These are phyloP conservation scores for Ophion costatus DNA, from an alignment of 2,888 invertebrate species.

Conservation along the genomic window DNA sequence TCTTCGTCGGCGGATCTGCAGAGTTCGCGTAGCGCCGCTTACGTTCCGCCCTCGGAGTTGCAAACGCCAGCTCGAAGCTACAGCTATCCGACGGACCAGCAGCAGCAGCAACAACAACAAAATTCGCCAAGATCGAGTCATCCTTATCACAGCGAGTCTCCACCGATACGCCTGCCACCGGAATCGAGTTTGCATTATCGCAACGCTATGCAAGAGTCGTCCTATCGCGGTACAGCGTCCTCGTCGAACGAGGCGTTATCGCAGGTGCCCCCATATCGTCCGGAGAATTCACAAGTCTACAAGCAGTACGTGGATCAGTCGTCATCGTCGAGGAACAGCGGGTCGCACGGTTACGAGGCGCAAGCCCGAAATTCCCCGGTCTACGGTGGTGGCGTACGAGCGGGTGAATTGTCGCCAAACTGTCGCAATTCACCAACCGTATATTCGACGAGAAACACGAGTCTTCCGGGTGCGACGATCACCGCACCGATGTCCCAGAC, in stretches of 20 bases:
- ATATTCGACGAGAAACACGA: slow-evolving; percentile 62
- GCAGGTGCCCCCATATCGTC: slow-evolving; percentile 73
- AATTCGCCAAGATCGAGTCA: slow-evolving; percentile 76
- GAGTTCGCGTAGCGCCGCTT: slow-evolving; percentile 77
- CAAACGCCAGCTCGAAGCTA: slow-evolving; percentile 76
- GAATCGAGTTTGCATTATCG: slow-evolving; percentile 78
- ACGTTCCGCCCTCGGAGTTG: slow-evolving; percentile 81
- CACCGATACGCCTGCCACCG: slow-evolving; percentile 75
- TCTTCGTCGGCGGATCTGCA: slow-evolving; percentile 77
- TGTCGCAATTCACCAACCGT: slow-evolving; percentile 73
- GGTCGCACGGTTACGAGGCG: slow-evolving; percentile 73
- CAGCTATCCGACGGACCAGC: slow-evolving; percentile 74
- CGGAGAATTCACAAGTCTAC: slow-evolving; percentile 74
- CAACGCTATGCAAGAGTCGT: slow-evolving; percentile 71
- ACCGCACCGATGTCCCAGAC: slow-evolving; percentile 63
- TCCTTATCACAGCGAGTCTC: slow-evolving; percentile 78
- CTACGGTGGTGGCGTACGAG: slow-evolving; percentile 69
- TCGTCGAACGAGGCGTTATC: slow-evolving; percentile 72
- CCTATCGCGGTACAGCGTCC: slow-evolving; percentile 71
- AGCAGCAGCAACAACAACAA: slow-evolving; percentile 69
- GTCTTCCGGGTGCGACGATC: slow-evolving; percentile 63
- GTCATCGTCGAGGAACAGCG: slow-evolving; percentile 64
- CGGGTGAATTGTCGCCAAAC: slow-evolving; percentile 70
- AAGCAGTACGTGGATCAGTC: slow-evolving; percentile 76
- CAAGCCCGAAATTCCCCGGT: slow-evolving; percentile 78